These are phyloP conservation scores for Archips crataeganus DNA, from an alignment of 2,888 invertebrate species.

Conservation along the genomic window DNA sequence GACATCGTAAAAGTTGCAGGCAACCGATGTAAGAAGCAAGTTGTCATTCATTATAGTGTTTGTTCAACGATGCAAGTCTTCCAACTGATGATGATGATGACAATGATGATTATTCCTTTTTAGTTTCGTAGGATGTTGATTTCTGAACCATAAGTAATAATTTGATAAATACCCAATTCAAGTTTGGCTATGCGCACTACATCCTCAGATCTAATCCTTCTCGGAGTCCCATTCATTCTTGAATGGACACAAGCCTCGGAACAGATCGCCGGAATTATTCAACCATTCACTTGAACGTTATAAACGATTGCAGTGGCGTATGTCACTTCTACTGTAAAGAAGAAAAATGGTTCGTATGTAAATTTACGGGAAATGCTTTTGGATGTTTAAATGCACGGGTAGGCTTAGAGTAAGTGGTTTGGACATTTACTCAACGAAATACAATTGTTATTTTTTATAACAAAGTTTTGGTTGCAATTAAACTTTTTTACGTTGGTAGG, in stretches of 20 bases:
- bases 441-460: too few species aligned
- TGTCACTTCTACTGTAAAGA: neutral
- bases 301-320: constrained; percentile 19
- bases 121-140: too few species aligned
- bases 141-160: neutral
- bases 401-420: neutral
- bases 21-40: too few species aligned
- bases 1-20: too few species aligned
- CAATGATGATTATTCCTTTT: too few species aligned
- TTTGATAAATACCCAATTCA: neutral
- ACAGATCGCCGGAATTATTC: constrained; percentile 35
- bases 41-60: too few species aligned
- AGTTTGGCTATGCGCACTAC: neutral
- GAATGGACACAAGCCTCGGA: constrained; percentile 25
- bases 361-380: neutral
- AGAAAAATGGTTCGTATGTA: constrained; percentile 1
- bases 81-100: too few species aligned
- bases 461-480: too few species aligned
- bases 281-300: constrained; percentile 29
- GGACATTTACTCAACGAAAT: too few species aligned
- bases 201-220: constrained; percentile 30
- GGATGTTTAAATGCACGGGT: neutral
- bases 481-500: too few species aligned
- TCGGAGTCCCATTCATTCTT: constrained; percentile 20
- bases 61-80: too few species aligned